Base-by-base conservation (phyloP, 1,140 invertebrate genomes). In the Dendroctonus ponderosae region DNA sequence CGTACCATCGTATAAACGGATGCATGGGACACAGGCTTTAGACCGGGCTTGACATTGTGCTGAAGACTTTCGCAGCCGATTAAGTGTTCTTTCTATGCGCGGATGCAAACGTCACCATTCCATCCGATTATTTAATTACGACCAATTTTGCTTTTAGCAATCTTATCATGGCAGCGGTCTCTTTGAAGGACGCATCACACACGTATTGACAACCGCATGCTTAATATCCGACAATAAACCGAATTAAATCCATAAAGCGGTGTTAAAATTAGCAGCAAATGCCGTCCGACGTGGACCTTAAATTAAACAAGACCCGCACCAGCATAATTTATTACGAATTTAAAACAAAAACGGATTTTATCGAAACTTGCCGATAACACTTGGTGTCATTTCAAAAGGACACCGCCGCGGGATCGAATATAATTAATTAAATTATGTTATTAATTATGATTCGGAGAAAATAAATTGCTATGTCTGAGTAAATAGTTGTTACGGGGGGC, bases 361-460 rank as follows among this genome's bases (percentile, higher is more conserved):
- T 58, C 56, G 56, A 11, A 7, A 9, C 11, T 58, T 43, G 42
- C 26, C 56, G 56, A 58, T 58, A 58, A 58, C 56, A 44, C 42
- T 58, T 44, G 41, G 56, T 58, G 42, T 58, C 56, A 26, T 58
- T 44, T 43, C 42, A 58, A 58, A 58, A 12, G 42, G 56, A 46
- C 40, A 58, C 56, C 56, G 56, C 56, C 56, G 41, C 56, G 12
- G 56, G 56, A 58, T 58, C 42, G 37, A 7, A 56, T 46, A 58
- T 58, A 38, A 58, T 58, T 58, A 58, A 58, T 58, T 58, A 58
- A 58, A 58, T 26, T 38, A 26, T 58, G 56, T 58, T 58, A 58
- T 58, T 58, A 58, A 58, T 58, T 58, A 46, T 58, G 12, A 58
- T 58, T 58, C 56, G 12, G 9, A 40, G 53, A 39, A 56, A 56